Evolutionary conservation across 2,888 invertebrate species (phyloP).

Genomic region (Erebia aethiops): DNA sequence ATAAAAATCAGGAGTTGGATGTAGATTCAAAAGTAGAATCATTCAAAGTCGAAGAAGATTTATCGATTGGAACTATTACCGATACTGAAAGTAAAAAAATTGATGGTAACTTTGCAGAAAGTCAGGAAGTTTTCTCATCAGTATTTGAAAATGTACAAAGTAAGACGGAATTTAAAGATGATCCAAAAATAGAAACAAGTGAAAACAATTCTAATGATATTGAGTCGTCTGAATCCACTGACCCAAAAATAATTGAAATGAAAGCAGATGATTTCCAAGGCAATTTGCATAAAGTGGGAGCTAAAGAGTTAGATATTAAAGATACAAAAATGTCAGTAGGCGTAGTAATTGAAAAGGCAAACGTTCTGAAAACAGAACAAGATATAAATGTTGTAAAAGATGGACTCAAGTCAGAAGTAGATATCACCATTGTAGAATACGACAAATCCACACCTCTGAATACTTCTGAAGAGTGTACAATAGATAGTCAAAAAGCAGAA

Average conservation of each 20-base stretch:
- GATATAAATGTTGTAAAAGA: neutral
- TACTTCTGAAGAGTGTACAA: neutral
- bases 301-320: neutral
- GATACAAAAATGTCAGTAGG: neutral
- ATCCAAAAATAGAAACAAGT: neutral
- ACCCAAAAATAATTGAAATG: neutral
- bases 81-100: neutral
- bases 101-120: neutral
- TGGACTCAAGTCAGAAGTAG: neutral
- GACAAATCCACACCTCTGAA: neutral
- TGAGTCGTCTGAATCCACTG: neutral
- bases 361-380: neutral
- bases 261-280: neutral
- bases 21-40: neutral
- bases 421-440: neutral
- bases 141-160: neutral
- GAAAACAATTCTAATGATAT: neutral
- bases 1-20: neutral
- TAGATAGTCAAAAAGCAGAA: neutral
- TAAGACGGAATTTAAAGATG: neutral
- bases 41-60: neutral
- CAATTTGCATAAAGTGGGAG: neutral
- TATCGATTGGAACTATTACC: neutral
- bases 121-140: neutral
- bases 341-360: neutral